Base-by-base conservation (phyloP, 2,888 invertebrate genomes). In the Helleia helle region DNA sequence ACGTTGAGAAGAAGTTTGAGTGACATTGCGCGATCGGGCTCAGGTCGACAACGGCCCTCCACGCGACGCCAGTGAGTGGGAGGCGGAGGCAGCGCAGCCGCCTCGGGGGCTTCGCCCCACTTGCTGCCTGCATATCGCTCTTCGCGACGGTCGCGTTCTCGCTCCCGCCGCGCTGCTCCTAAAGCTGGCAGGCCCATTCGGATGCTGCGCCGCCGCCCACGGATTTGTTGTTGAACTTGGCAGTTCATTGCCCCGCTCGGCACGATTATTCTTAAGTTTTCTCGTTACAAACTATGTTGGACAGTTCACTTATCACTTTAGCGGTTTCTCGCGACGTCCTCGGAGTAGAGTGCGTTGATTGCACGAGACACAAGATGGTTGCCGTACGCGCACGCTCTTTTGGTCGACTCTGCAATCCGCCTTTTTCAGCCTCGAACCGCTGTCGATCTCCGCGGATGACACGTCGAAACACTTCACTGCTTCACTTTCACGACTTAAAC, bases 51-150 rank as follows among this genome's bases (percentile, higher is more conserved):
- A 11, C 40, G 40, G 58, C 77, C 76, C 54, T 76, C 79, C 41
- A 71, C 76, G 55, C 72, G 74, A 54, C 71, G 89, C 94, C 94
- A 94, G 74, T 91, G 92, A 51, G 88, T 87, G 44, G 94, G 94
- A 57, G 94, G 94, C 66, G 90, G 91, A 44, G 94, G 94, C 62
- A 94, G 79, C 49, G 90, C 90, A 55, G 89, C 89, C 30, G 94
- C 92, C 43, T 92, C 89, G 38, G 94, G 94, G 41, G 94, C 91
- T 55, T 92, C 92, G 61, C 92, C 92, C 86, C 93, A 94, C 72
- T 93, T 93, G 66, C 93, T 91, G 63, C 90, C 93, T 50, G 93
- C 93, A 69, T 74, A 79, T 50, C 80, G 75, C 57, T 77, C 79
- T 41, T 67, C 66, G 28, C 75, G 58, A 15, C 51, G 50, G 41